These are phyloP conservation scores for Caenorhabditis becei DNA, from an alignment of 2,888 invertebrate genomes.

Conservation along the genomic window DNA sequence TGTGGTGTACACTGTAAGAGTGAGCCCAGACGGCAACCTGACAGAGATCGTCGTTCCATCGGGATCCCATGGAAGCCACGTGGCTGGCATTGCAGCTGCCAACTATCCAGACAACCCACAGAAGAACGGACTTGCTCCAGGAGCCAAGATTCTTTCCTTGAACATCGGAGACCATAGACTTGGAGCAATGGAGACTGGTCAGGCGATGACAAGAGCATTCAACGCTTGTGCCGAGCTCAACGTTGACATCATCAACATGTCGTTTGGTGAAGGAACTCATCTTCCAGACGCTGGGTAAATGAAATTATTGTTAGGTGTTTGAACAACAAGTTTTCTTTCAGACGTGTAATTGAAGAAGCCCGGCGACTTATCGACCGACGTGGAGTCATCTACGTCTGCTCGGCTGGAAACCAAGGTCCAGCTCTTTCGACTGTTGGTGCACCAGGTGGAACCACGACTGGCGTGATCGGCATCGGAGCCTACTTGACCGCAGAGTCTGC, in stretches of 20 bases:
- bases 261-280: constrained; percentile 95
- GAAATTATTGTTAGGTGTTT: not conserved
- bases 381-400: constrained; percentile 93
- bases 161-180: constrained; percentile 91
- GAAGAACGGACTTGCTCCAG: constrained; percentile 95
- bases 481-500: constrained; percentile 98
- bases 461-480: constrained; percentile 88
- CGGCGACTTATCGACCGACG: constrained; percentile 88
- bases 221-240: constrained; percentile 83
- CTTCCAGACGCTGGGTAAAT: constrained; percentile 92
- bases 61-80: constrained; percentile 97
- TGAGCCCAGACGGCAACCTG: constrained; percentile 90
- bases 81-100: constrained; percentile 95
- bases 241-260: constrained; percentile 95
- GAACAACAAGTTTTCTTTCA: constrained; percentile 83
- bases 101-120: constrained; percentile 91
- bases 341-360: constrained; percentile 88
- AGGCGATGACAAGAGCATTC: constrained; percentile 90
- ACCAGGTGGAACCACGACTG: constrained; percentile 83
- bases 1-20: constrained; percentile 92
- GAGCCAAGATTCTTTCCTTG: constrained; percentile 89
- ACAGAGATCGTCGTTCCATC: constrained; percentile 92
- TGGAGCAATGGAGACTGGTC: constrained; percentile 97
- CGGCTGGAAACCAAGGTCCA: constrained; percentile 96
- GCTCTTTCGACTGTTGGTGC: constrained; percentile 92